These are phyloP conservation scores for Parotocinclus haroldoi DNA, from an alignment of 2,797 vertebrate species.

Conservation along the genomic window DNA sequence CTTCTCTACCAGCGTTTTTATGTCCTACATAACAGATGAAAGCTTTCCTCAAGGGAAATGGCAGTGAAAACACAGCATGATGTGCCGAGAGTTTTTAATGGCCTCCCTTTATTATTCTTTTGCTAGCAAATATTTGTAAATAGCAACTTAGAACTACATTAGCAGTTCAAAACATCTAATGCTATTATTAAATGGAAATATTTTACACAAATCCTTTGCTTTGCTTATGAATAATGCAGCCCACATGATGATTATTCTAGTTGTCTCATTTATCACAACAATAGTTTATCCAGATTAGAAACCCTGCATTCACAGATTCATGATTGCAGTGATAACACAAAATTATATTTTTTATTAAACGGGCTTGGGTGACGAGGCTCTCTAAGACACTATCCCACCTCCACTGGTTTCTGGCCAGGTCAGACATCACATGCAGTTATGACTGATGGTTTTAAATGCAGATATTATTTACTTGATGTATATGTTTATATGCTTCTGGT, in stretches of 20 bases:
- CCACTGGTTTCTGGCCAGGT: too few species aligned
- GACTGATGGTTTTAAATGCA: too few species aligned
- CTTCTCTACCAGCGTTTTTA: constrained; percentile 22
- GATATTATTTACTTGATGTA: too few species aligned
- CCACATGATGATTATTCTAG: neutral
- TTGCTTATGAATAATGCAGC: constrained; percentile 15
- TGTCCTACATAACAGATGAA: constrained; percentile 38
- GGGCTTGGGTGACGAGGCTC: too few species aligned
- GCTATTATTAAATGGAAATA: constrained; percentile 11
- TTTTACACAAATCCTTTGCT: constrained; percentile 6
- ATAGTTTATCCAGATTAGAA: too few species aligned
- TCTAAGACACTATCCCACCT: too few species aligned
- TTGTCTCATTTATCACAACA: too few species aligned
- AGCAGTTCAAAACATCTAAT: constrained; percentile 2
- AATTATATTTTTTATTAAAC: too few species aligned
- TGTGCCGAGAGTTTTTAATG: constrained; percentile 12
- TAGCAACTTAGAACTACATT: neutral
- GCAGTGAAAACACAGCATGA: constrained; percentile 12
- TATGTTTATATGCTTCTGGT: too few species aligned
- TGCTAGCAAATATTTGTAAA: constrained; percentile 3
- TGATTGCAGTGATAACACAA: too few species aligned
- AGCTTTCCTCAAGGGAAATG: constrained; percentile 10
- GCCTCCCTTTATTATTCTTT: constrained; percentile 1
- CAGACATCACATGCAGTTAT: too few species aligned
- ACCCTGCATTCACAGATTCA: too few species aligned